A percentile compares a stretch with the other conserved stretches of the same genome.
phyloP scores from a whole-genome alignment of 2,888 invertebrate species.

The Chironomus riparius region DNA sequence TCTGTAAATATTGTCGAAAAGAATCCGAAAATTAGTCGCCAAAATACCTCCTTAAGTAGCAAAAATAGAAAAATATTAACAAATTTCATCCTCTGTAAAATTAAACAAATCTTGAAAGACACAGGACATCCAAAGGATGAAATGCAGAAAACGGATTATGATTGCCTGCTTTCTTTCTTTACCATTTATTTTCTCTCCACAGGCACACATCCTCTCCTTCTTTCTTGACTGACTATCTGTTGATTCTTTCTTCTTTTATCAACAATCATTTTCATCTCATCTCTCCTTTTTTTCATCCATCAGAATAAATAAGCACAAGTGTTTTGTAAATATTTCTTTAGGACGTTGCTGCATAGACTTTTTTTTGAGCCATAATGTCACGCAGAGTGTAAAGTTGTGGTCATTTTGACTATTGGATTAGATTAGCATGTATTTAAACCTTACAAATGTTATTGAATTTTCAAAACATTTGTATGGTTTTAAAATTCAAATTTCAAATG shows the following conservation, averaged over 20 bases:
- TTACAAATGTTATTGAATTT: too few species aligned
- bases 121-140: slow-evolving; percentile 4
- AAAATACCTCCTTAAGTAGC: slow-evolving; percentile 26
- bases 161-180: neutral
- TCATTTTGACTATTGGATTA: too few species aligned
- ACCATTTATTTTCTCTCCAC: neutral
- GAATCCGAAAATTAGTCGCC: slow-evolving; percentile 24
- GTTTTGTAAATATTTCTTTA: slow-evolving; percentile 26
- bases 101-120: neutral
- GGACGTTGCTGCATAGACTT: neutral
- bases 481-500: too few species aligned
- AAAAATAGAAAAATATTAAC: slow-evolving; percentile 8
- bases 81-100: slow-evolving; percentile 9
- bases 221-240: slow-evolving; percentile 14
- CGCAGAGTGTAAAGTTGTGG: too few species aligned
- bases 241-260: slow-evolving; percentile 1
- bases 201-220: neutral
- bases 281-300: neutral
- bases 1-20: neutral
- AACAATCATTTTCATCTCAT: neutral
- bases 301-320: slow-evolving; percentile 12
- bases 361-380: neutral
- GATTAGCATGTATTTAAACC: too few species aligned
- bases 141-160: neutral
- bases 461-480: too few species aligned